Percentiles rank a stretch among this genome's conserved stretches.
phyloP scores from a whole-genome alignment of 1,140 invertebrate species.

The Conopomorpha cramerella region DNA sequence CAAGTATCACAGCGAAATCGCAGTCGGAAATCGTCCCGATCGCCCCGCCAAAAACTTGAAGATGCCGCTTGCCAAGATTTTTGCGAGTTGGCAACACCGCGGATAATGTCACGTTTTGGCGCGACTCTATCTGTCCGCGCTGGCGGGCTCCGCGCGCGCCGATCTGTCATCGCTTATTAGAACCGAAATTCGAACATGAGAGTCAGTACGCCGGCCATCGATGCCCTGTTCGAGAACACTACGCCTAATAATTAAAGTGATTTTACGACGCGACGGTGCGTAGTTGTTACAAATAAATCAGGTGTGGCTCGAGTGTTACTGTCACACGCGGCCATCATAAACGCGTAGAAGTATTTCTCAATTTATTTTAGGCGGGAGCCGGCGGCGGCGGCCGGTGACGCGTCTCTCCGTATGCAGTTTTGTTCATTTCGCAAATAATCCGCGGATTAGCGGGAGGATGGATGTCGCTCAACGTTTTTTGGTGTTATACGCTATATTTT shows the following conservation, averaged over 20 bases:
- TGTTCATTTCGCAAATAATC: slow-evolving; percentile 42
- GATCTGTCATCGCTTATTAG: slow-evolving; percentile 9
- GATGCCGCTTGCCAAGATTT: slow-evolving; percentile 14
- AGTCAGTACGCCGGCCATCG: too few species aligned
- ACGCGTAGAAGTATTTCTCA: too few species aligned
- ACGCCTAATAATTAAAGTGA: too few species aligned
- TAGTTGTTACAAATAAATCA: slow-evolving; percentile 48
- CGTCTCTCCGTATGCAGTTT: slow-evolving; percentile 35
- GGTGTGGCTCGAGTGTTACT: slow-evolving; percentile 31
- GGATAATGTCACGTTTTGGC: slow-evolving; percentile 9
- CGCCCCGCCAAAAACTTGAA: slow-evolving; percentile 3
- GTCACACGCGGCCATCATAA: slow-evolving; percentile 29
- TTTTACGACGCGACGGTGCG: too few species aligned
- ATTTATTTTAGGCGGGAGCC: too few species aligned
- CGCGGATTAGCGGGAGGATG: slow-evolving; percentile 32
- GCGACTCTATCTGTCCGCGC: slow-evolving; percentile 7
- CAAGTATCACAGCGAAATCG: too few species aligned
- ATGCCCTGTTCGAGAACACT: too few species aligned
- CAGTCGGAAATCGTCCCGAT: too few species aligned
- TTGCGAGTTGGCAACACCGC: slow-evolving; percentile 11
- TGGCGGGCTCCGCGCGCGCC: slow-evolving; percentile 4
- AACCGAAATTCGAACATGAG: slow-evolving; percentile 9
- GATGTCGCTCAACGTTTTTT: too few species aligned
- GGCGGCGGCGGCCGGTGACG: too few species aligned
- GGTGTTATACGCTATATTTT: too few species aligned